phyloP scores from a whole-genome alignment of 1,140 invertebrate genomes.

The Periplaneta americana region DNA sequence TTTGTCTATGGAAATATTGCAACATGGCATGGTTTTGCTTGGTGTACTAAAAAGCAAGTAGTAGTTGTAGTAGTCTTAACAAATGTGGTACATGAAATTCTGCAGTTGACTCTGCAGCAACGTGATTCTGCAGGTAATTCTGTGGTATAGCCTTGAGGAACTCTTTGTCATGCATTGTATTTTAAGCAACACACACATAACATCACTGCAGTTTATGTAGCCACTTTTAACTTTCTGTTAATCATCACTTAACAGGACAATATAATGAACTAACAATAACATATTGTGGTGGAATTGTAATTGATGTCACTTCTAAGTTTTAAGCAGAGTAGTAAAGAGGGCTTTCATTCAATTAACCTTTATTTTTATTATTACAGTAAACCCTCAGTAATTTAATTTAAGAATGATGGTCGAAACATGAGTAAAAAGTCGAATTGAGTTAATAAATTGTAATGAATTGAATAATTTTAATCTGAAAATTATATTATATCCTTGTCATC shows the following conservation, averaged over 20 bases:
- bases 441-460: too few species aligned
- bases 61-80: neutral
- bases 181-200: neutral
- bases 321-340: neutral
- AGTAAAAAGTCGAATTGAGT: too few species aligned
- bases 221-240: neutral
- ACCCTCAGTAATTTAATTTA: too few species aligned
- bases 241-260: neutral
- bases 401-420: too few species aligned
- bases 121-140: neutral
- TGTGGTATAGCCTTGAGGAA: too few species aligned
- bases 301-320: too few species aligned
- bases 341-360: neutral
- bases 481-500: too few species aligned
- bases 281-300: neutral
- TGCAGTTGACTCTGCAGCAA: neutral
- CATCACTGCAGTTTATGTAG: neutral
- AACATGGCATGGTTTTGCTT: neutral
- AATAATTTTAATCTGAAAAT: too few species aligned
- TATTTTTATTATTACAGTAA: neutral
- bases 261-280: neutral
- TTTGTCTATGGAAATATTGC: too few species aligned
- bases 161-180: neutral
- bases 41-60: neutral
- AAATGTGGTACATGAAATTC: neutral